Evolutionary conservation across 1,140 invertebrate genomes (phyloP), one percentile per base, ranked within the genome.

Genomic region (Drosophila navojoa): DNA sequence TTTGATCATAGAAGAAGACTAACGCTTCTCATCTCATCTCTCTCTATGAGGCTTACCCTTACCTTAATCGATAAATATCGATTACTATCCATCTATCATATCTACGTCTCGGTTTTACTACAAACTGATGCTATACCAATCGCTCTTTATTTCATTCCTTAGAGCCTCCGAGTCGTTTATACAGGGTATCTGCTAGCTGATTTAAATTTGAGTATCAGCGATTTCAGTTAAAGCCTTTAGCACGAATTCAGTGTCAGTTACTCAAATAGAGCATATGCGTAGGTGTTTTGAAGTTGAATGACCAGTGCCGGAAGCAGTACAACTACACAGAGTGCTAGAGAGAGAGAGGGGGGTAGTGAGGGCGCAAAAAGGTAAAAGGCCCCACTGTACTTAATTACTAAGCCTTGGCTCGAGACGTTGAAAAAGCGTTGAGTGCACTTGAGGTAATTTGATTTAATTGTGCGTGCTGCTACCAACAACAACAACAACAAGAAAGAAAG

Each of bases 391-490:
- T 87, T 86, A 86, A 86, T 86, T 86, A 84, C 82, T 69, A 62
- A 45, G 59, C 35, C 59, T 55, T 57, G 60, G 45, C 55, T 35
- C 32, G 54, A 27, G 52, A 75, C 35, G 49, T 47, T 77, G 77
- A 84, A 82, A 84, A 84, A 79, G 72, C 60, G 77, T 53, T 75
- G 68, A 87, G 84, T 89, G 84, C 79, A 84, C 84, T 87, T 78
- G 77, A 89, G 84, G 84, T 87, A 87, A 87, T 89, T 87, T 87
- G 84, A 87, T 87, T 87, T 87, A 87, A 87, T 87, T 87, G 84
- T 87, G 84, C 84, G 79, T 89, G 84, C 67, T 77, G 53, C 62
- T 32, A n/a, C 40, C 5, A 15, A n/a, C 42, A 13, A 19, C 49
- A 64, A 10, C 69, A 47, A 71, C 38, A 55, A 66, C 50, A 22